Percentiles rank a stretch among this genome's conserved stretches.
phyloP scores from a whole-genome alignment of 92 coral and sea anemone species.

The Phenganax stokvisi region DNA sequence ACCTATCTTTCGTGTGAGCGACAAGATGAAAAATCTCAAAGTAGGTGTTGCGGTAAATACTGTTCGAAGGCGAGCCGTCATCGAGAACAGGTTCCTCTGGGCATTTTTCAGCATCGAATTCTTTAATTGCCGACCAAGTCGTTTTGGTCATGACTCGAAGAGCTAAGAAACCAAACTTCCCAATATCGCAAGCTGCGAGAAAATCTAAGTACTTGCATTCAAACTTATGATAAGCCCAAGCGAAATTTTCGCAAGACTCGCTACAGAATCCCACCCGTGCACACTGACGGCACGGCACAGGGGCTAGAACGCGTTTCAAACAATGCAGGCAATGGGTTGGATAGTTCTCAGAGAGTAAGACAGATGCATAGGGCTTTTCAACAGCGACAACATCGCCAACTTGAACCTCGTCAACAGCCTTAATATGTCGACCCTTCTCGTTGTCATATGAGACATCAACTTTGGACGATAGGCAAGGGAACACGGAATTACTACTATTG shows the following conservation, averaged over 20 bases:
- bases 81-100: slow-evolving; percentile 48
- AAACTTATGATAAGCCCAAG: slow-evolving; percentile 74
- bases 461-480: slow-evolving; percentile 40
- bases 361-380: slow-evolving; percentile 94
- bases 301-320: slow-evolving; percentile 49
- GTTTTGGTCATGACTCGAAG: slow-evolving; percentile 74
- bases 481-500: neutral
- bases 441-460: slow-evolving; percentile 46
- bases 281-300: slow-evolving; percentile 74
- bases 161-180: slow-evolving; percentile 74
- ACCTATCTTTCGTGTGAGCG: slow-evolving; percentile 69
- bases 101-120: slow-evolving; percentile 32
- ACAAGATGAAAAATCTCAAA: slow-evolving; percentile 72
- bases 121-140: slow-evolving; percentile 52
- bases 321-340: slow-evolving; percentile 85
- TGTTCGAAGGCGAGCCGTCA: slow-evolving; percentile 56
- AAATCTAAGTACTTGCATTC: slow-evolving; percentile 76
- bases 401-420: slow-evolving; percentile 67
- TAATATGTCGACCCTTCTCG: slow-evolving; percentile 61
- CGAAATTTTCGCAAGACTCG: slow-evolving; percentile 56
- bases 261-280: slow-evolving; percentile 75
- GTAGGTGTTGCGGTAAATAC: slow-evolving; percentile 43
- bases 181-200: slow-evolving; percentile 65
- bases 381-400: slow-evolving; percentile 79
- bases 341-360: slow-evolving; percentile 61